phyloP scores from a whole-genome alignment of 1,140 invertebrate genomes.

The Saccostrea glomerata region DNA sequence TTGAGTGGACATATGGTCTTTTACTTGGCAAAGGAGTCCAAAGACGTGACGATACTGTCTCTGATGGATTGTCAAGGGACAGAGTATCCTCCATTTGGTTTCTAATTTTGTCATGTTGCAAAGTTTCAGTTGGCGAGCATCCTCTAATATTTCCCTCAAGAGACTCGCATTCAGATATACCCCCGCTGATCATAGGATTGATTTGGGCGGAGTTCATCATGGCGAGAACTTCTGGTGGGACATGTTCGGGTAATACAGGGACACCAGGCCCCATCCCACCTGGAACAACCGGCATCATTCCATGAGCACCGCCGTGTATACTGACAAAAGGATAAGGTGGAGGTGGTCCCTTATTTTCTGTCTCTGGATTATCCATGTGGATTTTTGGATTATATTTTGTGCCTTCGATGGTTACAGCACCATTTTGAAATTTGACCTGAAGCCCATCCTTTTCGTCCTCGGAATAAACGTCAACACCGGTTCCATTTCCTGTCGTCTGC shows the following conservation, averaged over 20 bases:
- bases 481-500: background rate
- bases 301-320: background rate
- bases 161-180: slow-evolving; percentile 30
- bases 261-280: slow-evolving; percentile 1
- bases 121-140: background rate
- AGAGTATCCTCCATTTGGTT: background rate
- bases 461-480: background rate
- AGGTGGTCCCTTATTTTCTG: slow-evolving; percentile 14
- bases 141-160: background rate
- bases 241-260: background rate
- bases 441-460: background rate
- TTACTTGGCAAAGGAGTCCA: slow-evolving; percentile 44
- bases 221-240: slow-evolving; percentile 22
- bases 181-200: slow-evolving; percentile 40
- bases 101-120: slow-evolving; percentile 8
- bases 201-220: slow-evolving; percentile 40
- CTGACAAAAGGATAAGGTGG: slow-evolving; percentile 15
- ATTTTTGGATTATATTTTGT: slow-evolving; percentile 48
- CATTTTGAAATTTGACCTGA: slow-evolving; percentile 49
- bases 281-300: slow-evolving; percentile 12
- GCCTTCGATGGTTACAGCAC: slow-evolving; percentile 46
- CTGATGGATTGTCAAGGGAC: background rate
- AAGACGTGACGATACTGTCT: background rate
- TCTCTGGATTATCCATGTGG: background rate
- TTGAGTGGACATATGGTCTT: slow-evolving; percentile 31